Conservation (phyloP, 2,113 vertebrate species). For the Psilopsiagon aurifrons region DNA sequence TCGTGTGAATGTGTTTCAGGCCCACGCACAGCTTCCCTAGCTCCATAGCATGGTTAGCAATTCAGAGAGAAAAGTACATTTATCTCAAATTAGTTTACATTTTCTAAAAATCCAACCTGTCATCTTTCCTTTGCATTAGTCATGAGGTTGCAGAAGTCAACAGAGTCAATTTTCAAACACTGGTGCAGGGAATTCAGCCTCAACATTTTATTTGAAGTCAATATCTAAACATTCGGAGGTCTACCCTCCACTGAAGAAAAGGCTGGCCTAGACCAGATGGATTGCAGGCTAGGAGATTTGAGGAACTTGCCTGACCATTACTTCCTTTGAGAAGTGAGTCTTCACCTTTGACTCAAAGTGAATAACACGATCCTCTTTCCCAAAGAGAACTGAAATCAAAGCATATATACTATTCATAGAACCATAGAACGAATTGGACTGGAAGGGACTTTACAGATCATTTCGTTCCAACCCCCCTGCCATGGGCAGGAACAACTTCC, state of each 20-base stretch:
- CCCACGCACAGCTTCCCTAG: background rate
- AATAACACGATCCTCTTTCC: background rate
- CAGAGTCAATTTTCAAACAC: background rate
- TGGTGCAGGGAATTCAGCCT: background rate
- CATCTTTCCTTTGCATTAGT: background rate
- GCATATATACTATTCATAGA: background rate
- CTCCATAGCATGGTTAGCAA: fast-evolving
- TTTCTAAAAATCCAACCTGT: background rate
- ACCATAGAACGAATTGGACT: background rate
- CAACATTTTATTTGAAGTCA: background rate
- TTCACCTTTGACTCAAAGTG: background rate
- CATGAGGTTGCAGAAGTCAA: background rate
- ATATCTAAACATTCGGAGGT: background rate
- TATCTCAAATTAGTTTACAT: background rate
- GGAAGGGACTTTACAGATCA: background rate
- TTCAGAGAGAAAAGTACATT: background rate
- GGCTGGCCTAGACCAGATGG: background rate
- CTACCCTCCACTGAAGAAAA: background rate
- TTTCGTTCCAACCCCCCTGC: background rate
- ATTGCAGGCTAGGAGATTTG: background rate
- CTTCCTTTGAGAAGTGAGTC: background rate
- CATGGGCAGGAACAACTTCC: background rate
- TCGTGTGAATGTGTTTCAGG: background rate
- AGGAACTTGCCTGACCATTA: background rate
- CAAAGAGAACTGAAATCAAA: constrained; percentile 19